phyloP scores from a whole-genome alignment of 2,797 vertebrate genomes.

The Vultur gryphus region DNA sequence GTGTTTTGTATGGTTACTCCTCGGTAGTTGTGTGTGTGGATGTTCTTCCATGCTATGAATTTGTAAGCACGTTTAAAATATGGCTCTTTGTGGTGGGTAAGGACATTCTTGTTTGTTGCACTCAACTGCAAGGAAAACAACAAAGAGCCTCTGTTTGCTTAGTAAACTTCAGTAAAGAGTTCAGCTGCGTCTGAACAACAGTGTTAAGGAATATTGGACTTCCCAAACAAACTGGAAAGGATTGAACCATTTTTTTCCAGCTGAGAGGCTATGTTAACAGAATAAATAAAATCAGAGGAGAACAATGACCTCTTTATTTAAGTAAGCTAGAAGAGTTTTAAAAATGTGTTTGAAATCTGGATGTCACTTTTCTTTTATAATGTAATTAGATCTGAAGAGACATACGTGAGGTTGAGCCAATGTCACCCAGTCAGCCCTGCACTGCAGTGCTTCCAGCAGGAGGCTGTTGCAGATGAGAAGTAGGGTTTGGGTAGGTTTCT shows the following conservation, averaged over 20 bases:
- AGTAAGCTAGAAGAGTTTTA: not conserved
- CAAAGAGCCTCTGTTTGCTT: not conserved
- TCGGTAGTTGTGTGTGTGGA: not conserved
- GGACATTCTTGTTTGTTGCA: not conserved
- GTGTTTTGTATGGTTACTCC: not conserved
- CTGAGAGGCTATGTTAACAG: not conserved
- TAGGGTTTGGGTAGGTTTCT: not conserved
- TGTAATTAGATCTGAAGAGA: not conserved
- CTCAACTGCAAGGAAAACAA: not conserved
- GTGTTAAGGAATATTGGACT: not conserved
- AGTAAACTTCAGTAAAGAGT: not conserved
- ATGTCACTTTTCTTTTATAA: not conserved
- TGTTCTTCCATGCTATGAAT: not conserved
- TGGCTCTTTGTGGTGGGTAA: not conserved
- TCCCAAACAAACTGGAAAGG: not conserved
- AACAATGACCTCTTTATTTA: not conserved
- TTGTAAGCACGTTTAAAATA: not conserved
- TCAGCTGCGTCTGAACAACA: not conserved
- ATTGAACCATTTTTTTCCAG: not conserved
- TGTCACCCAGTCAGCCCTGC: not conserved
- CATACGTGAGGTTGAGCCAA: accelerated
- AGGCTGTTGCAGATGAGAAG: not conserved
- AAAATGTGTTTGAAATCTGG: not conserved
- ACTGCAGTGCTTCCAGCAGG: not conserved
- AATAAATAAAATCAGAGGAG: not conserved